Evolutionary conservation across 2,797 vertebrate genomes (phyloP).

Genomic region (Galagoides demidoff): DNA sequence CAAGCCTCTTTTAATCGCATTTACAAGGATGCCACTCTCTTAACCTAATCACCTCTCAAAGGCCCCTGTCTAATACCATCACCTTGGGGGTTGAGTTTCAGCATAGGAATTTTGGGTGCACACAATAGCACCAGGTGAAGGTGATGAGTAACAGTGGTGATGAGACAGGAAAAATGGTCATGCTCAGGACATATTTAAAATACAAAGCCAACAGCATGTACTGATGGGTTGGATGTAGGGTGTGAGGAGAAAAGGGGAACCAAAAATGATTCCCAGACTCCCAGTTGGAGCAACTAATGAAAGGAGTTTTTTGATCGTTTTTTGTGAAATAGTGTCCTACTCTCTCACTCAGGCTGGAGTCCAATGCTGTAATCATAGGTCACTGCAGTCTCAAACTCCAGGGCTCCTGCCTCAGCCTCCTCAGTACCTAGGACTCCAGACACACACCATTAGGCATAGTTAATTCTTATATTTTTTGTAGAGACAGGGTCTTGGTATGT

Average conservation of each 20-base stretch:
- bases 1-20: background rate
- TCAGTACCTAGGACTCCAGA: background rate
- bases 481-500: background rate
- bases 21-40: background rate
- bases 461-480: background rate
- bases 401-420: background rate
- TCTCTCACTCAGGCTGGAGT: background rate
- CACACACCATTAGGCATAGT: background rate
- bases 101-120: background rate
- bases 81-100: background rate
- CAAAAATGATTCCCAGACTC: background rate
- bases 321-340: background rate
- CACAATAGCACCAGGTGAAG: background rate
- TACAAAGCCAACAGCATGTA: background rate
- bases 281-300: background rate
- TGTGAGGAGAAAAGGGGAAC: background rate
- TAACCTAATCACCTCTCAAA: too few relatives aligned
- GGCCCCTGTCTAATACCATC: background rate
- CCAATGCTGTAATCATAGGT: background rate
- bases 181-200: background rate
- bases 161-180: background rate
- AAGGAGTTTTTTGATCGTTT: background rate
- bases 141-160: background rate
- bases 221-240: background rate
- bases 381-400: background rate